Percentiles rank a stretch among this genome's conserved stretches.
phyloP scores from a whole-genome alignment of 2,888 invertebrate genomes.

The Hydriomena furcata region DNA sequence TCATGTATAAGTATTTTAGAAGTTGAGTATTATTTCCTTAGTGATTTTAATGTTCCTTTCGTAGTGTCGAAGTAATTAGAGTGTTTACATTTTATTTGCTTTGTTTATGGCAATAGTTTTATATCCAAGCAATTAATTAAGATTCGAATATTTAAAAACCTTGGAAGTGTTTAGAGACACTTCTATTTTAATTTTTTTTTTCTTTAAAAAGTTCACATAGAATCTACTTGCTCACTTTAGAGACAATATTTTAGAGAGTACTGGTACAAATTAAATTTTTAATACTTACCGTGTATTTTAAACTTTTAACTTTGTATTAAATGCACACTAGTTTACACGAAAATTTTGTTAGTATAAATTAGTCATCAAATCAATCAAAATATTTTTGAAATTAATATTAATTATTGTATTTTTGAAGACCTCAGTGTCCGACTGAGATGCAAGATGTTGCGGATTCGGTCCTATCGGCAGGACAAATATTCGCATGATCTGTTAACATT shows the following conservation, averaged over 20 bases:
- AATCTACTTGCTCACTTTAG: slow-evolving; percentile 62
- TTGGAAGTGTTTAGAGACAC: no score
- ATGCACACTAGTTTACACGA: slow-evolving; percentile 15
- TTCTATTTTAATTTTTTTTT: no score
- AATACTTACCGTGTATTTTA: slow-evolving; percentile 32
- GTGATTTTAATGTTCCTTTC: slow-evolving; percentile 49
- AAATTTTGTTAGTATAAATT: slow-evolving; percentile 3
- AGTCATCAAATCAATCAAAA: slow-evolving; percentile 11
- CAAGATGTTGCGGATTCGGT: no score
- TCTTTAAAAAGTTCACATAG: slow-evolving; percentile 19
- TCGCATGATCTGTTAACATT: no score
- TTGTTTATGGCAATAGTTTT: slow-evolving; percentile 69
- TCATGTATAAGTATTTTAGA: slow-evolving; percentile 51
- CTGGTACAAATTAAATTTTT: slow-evolving; percentile 76
- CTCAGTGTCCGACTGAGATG: no score
- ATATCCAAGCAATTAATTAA: not conserved
- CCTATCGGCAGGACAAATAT: no score
- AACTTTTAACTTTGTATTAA: slow-evolving; percentile 7
- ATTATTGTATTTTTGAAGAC: no score
- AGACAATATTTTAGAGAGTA: slow-evolving; percentile 68
- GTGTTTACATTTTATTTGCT: slow-evolving; percentile 45
- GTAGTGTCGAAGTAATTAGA: slow-evolving; percentile 36
- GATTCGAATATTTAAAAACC: no score
- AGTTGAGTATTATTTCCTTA: slow-evolving; percentile 56
- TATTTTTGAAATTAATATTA: not conserved